Evolutionary conservation across 2,797 vertebrate genomes (phyloP), one percentile per base, ranked within the genome.

Genomic region (Epinephelus coioides): DNA sequence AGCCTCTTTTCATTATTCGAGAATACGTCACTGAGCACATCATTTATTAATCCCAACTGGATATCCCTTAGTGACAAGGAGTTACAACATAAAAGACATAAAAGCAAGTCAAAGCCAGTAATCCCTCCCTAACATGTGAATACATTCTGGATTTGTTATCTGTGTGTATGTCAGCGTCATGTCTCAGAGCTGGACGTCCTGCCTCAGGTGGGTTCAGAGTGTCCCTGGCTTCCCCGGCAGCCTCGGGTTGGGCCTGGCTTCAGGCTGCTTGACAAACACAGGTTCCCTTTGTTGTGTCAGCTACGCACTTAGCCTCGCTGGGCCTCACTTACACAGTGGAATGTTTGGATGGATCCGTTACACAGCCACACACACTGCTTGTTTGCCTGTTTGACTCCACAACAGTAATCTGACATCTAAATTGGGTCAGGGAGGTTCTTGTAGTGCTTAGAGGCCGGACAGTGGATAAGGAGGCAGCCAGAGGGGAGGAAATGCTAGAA

Each of bases 241-340:
- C 80, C 78, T 66, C 34, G 57, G 79, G 80, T 76, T 66, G 68
- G 86, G 69, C 86, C 88, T 92, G 82, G 85, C 91, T 83, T 68
- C 44, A 21, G 47, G 65, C 84, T 71, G 73, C 83, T 82, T 81
- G 82, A 94, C 90, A 92, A 92, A 95, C 92, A 95, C 92, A 92
- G 92, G 87, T 92, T 85, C 79, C 81, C 93, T 94, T 94, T 95
- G 94, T 95, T 93, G 88, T 92, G 86, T 89, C 87, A 86, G 85
- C 83, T 83, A 81, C 83, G 93, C 88, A 89, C 81, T 89, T 89
- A 90, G 89, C 92, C 92, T 94, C 68, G 73, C 88, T 73, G 87
- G 92, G 92, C 92, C 92, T 92, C 91, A 73, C 74, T 64, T 69
- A 92, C 91, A 93, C 92, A 93, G 91, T 93, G 91, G 89, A 91